Evolutionary conservation across 2,888 invertebrate genomes (phyloP).

Genomic region (Geophilus truncorum): DNA sequence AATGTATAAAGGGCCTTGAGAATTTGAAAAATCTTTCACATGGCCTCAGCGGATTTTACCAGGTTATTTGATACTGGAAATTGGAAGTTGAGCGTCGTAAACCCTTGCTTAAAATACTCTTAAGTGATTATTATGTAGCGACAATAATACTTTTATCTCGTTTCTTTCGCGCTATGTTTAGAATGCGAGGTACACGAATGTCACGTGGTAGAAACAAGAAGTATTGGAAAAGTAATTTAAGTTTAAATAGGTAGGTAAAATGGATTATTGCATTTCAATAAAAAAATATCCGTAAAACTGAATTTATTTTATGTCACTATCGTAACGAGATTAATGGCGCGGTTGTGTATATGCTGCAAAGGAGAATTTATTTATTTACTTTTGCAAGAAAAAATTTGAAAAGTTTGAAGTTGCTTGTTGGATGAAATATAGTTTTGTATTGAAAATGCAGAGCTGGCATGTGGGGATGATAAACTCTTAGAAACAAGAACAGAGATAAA

Average conservation of each 20-base stretch:
- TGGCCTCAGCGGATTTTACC: background rate
- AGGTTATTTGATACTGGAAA: background rate
- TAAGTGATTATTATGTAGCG: background rate
- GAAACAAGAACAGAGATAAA: too few relatives aligned
- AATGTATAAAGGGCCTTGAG: background rate
- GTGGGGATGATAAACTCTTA: too few relatives aligned
- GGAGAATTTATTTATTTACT: too few relatives aligned
- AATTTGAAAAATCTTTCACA: background rate
- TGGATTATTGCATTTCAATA: background rate
- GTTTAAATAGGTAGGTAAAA: background rate
- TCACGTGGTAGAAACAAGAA: background rate
- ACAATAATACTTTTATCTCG: background rate
- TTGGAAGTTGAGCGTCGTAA: background rate
- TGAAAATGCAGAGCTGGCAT: too few relatives aligned
- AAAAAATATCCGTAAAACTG: background rate
- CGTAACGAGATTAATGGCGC: background rate
- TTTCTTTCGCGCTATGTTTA: background rate
- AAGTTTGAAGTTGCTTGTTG: too few relatives aligned
- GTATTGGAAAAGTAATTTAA: background rate
- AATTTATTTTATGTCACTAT: background rate
- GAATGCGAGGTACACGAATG: background rate
- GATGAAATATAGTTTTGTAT: too few relatives aligned
- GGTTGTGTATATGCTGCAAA: constrained; percentile 22
- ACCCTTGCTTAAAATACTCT: background rate
- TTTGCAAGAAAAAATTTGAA: too few relatives aligned